Conservation (phyloP, 1,140 invertebrate species). For the Drosophila equinoxialis region DNA sequence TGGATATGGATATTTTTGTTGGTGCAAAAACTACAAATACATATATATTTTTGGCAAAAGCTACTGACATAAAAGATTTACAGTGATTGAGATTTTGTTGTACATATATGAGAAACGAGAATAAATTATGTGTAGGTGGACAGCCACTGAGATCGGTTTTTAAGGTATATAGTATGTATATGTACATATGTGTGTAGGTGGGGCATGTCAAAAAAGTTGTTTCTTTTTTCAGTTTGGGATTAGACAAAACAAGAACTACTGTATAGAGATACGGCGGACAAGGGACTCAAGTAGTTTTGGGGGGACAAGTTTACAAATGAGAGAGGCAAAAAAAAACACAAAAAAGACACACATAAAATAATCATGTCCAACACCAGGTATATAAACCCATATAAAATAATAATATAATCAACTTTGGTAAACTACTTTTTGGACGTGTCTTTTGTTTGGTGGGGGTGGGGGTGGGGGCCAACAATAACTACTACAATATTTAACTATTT, state of each 20-base stretch:
- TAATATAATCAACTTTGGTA: slow-evolving; percentile 27
- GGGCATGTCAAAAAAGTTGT: slow-evolving; percentile 43
- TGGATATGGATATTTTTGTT: slow-evolving; percentile 35
- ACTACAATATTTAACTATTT: slow-evolving; percentile 47
- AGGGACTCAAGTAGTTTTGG: slow-evolving; percentile 26
- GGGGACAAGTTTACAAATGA: slow-evolving; percentile 53
- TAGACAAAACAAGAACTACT: slow-evolving; percentile 70
- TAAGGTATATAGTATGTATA: slow-evolving; percentile 29
- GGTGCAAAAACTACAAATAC: slow-evolving; percentile 65
- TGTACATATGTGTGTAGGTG: slow-evolving; percentile 47
- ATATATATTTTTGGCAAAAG: slow-evolving; percentile 24
- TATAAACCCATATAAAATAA: slow-evolving; percentile 35
- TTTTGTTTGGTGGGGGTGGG: too few relatives aligned
- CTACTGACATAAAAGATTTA: slow-evolving; percentile 62
- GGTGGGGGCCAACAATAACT: slow-evolving; percentile 36
- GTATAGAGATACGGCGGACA: slow-evolving; percentile 33
- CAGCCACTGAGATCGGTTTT: slow-evolving; percentile 23
- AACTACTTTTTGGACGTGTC: slow-evolving; percentile 57
- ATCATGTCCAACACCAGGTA: slow-evolving; percentile 69
- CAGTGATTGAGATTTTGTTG: slow-evolving; percentile 23
- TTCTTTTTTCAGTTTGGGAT: slow-evolving; percentile 31
- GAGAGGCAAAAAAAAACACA: slow-evolving; percentile 9
- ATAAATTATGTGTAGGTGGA: slow-evolving; percentile 42
- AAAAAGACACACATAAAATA: slow-evolving; percentile 44
- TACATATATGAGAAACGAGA: slow-evolving; percentile 25